Conservation (phyloP, 2,888 invertebrate genomes). For the Nyleta sp. region DNA sequence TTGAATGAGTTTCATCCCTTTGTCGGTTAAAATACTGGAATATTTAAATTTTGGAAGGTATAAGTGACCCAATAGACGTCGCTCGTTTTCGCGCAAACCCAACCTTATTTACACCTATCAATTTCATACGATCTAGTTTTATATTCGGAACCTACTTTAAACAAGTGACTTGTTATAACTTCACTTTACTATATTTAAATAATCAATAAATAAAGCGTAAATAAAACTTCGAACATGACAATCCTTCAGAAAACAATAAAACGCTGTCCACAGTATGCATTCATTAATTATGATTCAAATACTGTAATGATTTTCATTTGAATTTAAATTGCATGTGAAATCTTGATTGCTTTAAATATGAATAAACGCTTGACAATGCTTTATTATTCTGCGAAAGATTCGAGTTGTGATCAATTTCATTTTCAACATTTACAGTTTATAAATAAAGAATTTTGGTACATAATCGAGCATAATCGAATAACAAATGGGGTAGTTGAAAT, state of each 20-base stretch:
- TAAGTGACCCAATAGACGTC: neutral
- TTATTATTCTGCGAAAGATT: no score
- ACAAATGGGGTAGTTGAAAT: no score
- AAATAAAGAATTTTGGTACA: no score
- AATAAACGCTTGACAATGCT: no score
- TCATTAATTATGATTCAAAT: no score
- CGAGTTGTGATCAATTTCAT: no score
- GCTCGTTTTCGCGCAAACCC: constrained; percentile 9
- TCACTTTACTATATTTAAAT: constrained; percentile 42
- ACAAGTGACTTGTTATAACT: constrained; percentile 49
- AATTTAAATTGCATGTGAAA: no score
- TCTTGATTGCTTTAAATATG: no score
- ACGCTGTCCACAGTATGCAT: no score
- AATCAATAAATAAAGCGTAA: constrained; percentile 57
- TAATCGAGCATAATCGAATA: no score
- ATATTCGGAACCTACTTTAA: constrained; percentile 41
- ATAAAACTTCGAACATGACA: constrained; percentile 25
- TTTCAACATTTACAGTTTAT: no score
- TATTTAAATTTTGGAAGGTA: constrained; percentile 27
- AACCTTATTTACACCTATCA: constrained; percentile 35
- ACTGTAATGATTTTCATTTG: no score
- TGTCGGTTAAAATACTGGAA: constrained; percentile 35
- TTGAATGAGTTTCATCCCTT: constrained; percentile 25
- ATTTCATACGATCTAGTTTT: constrained; percentile 53
- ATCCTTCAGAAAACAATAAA: constrained; percentile 25